Conservation (phyloP, 2,888 invertebrate genomes). For the Synanthedon myopaeformis region DNA sequence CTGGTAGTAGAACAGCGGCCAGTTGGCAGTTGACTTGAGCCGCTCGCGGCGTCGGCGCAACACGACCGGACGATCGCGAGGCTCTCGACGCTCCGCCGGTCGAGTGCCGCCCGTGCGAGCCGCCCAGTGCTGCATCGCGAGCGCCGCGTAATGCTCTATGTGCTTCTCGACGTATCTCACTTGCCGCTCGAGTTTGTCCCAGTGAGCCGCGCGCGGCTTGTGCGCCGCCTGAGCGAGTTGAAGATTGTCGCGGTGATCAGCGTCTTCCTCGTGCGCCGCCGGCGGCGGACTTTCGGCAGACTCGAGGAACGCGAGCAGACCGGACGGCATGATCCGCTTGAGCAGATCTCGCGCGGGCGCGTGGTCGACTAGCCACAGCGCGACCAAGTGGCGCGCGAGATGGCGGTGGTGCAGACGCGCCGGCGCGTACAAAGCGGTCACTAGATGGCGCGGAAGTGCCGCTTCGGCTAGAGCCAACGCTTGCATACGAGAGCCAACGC, state of each 20-base stretch:
- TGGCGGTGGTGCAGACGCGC: constrained; percentile 88
- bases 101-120: constrained; percentile 77
- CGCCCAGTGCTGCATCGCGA: constrained; percentile 70
- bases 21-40: constrained; percentile 89
- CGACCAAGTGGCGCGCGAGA: constrained; percentile 90
- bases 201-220: constrained; percentile 76
- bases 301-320: constrained; percentile 89
- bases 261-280: constrained; percentile 76
- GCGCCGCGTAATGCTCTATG: constrained; percentile 56
- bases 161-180: constrained; percentile 86
- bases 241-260: constrained; percentile 91
- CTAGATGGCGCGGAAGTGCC: constrained; percentile 91
- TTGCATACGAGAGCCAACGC: constrained; percentile 94
- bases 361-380: constrained; percentile 96
- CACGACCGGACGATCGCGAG: constrained; percentile 88
- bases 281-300: constrained; percentile 87
- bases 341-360: constrained; percentile 89
- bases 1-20: constrained; percentile 94
- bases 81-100: constrained; percentile 64
- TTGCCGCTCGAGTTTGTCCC: constrained; percentile 78
- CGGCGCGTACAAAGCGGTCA: constrained; percentile 92
- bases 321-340: constrained; percentile 90
- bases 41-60: constrained; percentile 89
- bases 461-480: constrained; percentile 96
- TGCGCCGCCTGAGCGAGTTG: constrained; percentile 90